These are phyloP conservation scores for Pangasius djambal DNA, from an alignment of 2,797 vertebrate genomes.

Conservation along the genomic window DNA sequence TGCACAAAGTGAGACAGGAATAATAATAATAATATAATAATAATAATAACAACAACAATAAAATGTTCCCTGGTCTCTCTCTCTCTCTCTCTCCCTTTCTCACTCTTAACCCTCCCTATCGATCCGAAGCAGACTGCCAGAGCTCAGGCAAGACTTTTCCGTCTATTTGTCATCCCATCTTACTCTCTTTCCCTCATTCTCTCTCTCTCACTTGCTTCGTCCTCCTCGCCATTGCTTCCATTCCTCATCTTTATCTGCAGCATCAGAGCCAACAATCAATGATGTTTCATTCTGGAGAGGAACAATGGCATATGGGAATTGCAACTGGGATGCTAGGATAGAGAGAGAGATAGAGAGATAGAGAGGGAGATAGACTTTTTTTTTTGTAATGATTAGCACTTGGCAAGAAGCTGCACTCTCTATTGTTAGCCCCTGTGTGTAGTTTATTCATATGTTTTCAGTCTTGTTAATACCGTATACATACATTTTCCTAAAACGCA, in stretches of 20 bases:
- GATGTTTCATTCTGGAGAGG: slow-evolving; percentile 74
- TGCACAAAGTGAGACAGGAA: not conserved
- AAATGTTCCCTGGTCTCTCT: not conserved
- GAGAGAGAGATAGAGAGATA: not conserved
- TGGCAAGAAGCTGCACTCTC: not conserved
- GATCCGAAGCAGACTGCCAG: slow-evolving; percentile 48
- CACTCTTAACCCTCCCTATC: slow-evolving; percentile 43
- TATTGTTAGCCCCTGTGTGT: not conserved
- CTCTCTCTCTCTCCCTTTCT: slow-evolving; percentile 25
- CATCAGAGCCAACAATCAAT: slow-evolving; percentile 79
- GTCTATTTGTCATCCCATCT: slow-evolving; percentile 43
- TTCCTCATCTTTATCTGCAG: slow-evolving; percentile 52
- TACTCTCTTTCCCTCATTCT: slow-evolving; percentile 13
- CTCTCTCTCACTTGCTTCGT: not conserved
- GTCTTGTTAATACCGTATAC: not conserved
- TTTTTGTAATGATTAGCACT: not conserved
- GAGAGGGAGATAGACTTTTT: slow-evolving; percentile 40
- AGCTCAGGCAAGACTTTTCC: slow-evolving; percentile 46
- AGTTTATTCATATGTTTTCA: not conserved
- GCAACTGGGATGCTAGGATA: slow-evolving; percentile 63
- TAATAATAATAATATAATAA: not conserved
- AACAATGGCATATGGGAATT: slow-evolving; percentile 71
- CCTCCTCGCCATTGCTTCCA: slow-evolving; percentile 30
- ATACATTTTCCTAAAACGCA: not conserved
- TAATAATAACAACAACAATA: not conserved